Conservation (phyloP, 2,797 vertebrate genomes). For the Petrocephalus sullivani region DNA sequence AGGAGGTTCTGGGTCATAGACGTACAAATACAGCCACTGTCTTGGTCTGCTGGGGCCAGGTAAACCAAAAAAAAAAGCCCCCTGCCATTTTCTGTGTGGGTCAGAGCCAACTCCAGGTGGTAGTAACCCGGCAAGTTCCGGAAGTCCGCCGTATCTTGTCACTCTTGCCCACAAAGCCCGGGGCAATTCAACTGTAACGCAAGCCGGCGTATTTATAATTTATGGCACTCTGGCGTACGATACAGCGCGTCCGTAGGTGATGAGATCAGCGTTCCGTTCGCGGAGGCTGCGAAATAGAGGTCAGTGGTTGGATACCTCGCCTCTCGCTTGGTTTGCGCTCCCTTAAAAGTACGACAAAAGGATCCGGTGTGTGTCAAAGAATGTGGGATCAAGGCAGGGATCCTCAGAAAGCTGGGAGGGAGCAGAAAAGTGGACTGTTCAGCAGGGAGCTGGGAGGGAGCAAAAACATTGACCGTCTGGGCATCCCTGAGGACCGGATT, state of each 20-base stretch:
- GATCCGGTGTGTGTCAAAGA: not conserved
- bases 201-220: constrained; percentile 62
- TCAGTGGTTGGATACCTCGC: constrained; percentile 51
- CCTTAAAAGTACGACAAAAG: not conserved
- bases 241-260: not conserved
- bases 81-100: too few species aligned
- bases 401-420: too few species aligned
- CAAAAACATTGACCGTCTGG: not conserved
- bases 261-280: not conserved
- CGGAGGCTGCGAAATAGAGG: constrained; percentile 50
- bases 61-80: too few species aligned
- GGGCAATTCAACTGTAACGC: constrained; percentile 44
- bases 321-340: constrained; percentile 37
- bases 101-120: too few species aligned
- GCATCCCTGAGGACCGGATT: too few species aligned
- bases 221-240: constrained; percentile 40
- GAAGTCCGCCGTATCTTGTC: constrained; percentile 38
- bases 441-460: not conserved
- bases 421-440: not conserved
- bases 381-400: not conserved
- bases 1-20: too few species aligned
- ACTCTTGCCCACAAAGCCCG: constrained; percentile 42
- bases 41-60: too few species aligned
- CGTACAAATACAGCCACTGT: too few species aligned
- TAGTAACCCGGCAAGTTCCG: constrained; percentile 20